phyloP scores from a whole-genome alignment of 2,113 vertebrate species.

The Platycercus adscitus region DNA sequence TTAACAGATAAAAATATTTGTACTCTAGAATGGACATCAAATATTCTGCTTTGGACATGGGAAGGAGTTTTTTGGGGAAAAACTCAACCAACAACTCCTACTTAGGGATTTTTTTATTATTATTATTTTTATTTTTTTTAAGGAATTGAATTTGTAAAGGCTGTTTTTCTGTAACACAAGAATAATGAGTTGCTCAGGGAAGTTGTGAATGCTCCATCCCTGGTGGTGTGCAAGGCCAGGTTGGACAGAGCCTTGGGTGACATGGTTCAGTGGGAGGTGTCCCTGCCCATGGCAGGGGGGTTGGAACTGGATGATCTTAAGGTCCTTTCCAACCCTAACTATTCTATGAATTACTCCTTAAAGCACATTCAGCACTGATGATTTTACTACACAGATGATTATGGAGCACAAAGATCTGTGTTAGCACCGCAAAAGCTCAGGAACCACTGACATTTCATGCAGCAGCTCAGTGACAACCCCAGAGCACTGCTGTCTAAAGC shows the following conservation, averaged over 20 bases:
- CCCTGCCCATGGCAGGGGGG: too few species aligned
- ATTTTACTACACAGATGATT: neutral
- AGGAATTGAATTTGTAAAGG: neutral
- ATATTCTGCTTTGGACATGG: neutral
- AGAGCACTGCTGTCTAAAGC: neutral
- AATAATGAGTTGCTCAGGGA: too few species aligned
- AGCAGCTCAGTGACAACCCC: neutral
- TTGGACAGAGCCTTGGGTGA: too few species aligned
- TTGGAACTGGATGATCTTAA: too few species aligned
- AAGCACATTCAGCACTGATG: neutral
- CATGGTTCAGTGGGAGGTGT: too few species aligned
- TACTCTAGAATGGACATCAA: neutral
- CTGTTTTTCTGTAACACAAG: neutral
- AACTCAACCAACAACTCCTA: accelerated
- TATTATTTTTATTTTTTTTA: neutral
- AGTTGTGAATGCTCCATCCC: too few species aligned
- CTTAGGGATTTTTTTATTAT: neutral
- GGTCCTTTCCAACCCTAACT: too few species aligned
- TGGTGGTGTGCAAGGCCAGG: too few species aligned
- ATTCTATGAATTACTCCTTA: neutral
- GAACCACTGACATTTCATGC: neutral
- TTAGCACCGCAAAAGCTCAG: neutral
- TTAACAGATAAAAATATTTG: neutral
- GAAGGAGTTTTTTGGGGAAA: accelerated
- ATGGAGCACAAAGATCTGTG: neutral